Evolutionary conservation across 2,113 vertebrate genomes (phyloP), one percentile per base, ranked within the genome.

Genomic region (Clarias magur): DNA sequence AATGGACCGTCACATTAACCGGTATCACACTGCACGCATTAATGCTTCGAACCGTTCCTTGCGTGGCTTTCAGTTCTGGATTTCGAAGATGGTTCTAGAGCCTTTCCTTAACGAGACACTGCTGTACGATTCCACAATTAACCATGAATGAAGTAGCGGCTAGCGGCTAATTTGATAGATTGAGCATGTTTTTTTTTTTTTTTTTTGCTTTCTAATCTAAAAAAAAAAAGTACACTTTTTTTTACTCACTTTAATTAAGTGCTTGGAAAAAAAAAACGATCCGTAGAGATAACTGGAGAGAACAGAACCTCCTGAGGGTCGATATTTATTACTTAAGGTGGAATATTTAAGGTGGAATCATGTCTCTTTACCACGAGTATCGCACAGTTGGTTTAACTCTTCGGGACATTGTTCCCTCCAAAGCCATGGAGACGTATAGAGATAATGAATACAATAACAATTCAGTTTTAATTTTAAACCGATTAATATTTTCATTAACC

Each of bases 291-390:
- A 57, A 57, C 13, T 30, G 15, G 25, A 27, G 76, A 2, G n/a
- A 57, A 57, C 53, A 25, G 15, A 56, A 78, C 25, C 13, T 78
- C 27, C 48, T 27, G 3, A 17, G 2, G 53, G 59, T 80, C 16
- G 3, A 42, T 76, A 53, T 53, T 80, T 80, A 34, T 59, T 21
- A 57, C 7, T 83, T 65, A 27, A 67, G 59, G 62, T 67, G 34
- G 62, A 65, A 23, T 83, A n/a, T 68, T 80, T 80, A 80, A 59
- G 78, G n/a, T 59, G 78, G 27, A 54, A 53, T 53, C 62, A 27
- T 53, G 54, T 30, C 25, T 57, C 25, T 19, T 65, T 53, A 19
- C 10, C 62, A 6, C 13, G 21, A n/a, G 4, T 42, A 59, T 59
- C 34, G 9, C 67, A 38, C 19, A n/a, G 10, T 75, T 42, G 17